Evolutionary conservation across 1,140 invertebrate species (phyloP).

Genomic region (Rhizoglyphus robini): DNA sequence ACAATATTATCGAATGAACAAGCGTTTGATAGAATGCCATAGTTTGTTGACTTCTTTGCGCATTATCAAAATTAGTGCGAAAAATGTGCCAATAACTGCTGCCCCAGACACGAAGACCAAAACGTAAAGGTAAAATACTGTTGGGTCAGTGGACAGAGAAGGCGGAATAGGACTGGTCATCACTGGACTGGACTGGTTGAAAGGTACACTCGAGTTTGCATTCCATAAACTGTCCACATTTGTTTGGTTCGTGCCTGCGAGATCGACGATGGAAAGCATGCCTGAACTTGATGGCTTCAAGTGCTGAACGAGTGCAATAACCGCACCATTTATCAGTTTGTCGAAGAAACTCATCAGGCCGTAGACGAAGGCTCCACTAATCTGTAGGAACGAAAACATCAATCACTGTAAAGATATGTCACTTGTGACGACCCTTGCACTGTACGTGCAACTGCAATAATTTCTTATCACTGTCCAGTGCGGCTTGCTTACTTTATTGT

Average conservation of each 20-base stretch:
- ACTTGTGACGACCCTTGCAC: no score
- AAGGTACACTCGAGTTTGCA: no score
- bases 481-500: background rate
- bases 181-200: no score
- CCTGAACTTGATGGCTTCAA: background rate
- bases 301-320: constrained; percentile 1
- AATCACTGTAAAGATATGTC: background rate
- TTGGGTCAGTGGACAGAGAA: constrained; percentile 43
- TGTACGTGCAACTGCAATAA: no score
- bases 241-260: no score
- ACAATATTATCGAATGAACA: no score
- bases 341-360: constrained; percentile 7
- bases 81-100: constrained; percentile 50
- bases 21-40: no score
- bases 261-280: no score
- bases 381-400: background rate
- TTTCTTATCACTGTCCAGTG: background rate
- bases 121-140: constrained; percentile 58
- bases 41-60: background rate
- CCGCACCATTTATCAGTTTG: background rate
- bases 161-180: constrained; percentile 26
- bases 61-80: constrained; percentile 32
- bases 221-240: no score
- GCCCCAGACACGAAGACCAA: constrained; percentile 57
- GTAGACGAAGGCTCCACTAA: background rate